These are phyloP conservation scores for Ianthella basta DNA, from an alignment of 37 sponge, comb jelly and placozoan species.

Conservation along the genomic window DNA sequence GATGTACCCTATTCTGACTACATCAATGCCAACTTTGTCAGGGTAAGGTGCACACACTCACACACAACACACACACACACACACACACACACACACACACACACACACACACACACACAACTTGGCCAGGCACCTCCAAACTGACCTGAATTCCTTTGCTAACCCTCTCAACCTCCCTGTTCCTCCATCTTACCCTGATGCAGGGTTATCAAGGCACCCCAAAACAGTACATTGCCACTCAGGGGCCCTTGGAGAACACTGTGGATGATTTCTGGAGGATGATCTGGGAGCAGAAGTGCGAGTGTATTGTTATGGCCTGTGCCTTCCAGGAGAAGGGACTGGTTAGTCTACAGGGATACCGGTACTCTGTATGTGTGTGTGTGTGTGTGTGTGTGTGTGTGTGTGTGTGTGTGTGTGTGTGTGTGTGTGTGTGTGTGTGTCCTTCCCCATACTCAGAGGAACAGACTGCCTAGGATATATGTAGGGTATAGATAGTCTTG, in stretches of 20 bases:
- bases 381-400: slow-evolving; percentile 11
- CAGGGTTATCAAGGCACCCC: slow-evolving; percentile 54
- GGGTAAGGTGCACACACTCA: slow-evolving; percentile 3
- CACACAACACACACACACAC: neutral
- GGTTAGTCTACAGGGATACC: no score
- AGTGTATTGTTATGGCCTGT: slow-evolving; percentile 57
- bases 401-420: slow-evolving; percentile 29
- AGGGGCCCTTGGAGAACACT: slow-evolving; percentile 60
- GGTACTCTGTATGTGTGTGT: neutral
- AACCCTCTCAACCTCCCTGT: no score
- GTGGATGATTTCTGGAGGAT: slow-evolving; percentile 69
- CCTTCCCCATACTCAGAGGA: no score
- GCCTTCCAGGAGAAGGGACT: slow-evolving; percentile 51
- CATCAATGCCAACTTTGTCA: slow-evolving; percentile 63
- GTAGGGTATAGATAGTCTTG: no score
- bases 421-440: slow-evolving; percentile 5
- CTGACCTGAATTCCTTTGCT: no score
- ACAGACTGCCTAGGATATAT: no score
- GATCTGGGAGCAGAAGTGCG: slow-evolving; percentile 62
- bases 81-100: neutral
- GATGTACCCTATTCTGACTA: slow-evolving; percentile 55
- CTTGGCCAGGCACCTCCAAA: no score
- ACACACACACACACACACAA: neutral
- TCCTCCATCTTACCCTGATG: no score
- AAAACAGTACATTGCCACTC: slow-evolving; percentile 65